Conservation (phyloP, 2,888 invertebrate genomes). For the Stictocephala bisonia region DNA sequence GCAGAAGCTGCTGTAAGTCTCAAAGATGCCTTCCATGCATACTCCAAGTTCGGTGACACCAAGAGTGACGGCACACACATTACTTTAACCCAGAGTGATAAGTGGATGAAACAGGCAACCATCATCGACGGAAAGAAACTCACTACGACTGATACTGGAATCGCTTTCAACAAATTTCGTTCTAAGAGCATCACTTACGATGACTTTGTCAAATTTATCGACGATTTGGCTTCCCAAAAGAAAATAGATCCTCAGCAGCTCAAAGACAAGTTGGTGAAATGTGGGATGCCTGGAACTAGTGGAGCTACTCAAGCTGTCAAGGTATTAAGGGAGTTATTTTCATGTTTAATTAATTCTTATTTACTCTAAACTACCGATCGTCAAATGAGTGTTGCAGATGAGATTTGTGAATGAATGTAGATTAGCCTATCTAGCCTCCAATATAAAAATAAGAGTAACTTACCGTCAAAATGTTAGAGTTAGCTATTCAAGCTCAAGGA, state of each 20-base stretch:
- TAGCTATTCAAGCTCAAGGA: too few species aligned
- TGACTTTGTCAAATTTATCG: slow-evolving; percentile 73
- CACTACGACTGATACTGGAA: background rate
- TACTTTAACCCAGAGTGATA: slow-evolving; percentile 7
- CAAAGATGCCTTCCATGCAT: slow-evolving; percentile 62
- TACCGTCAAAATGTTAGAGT: too few species aligned
- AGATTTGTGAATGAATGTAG: too few species aligned
- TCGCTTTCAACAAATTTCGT: slow-evolving; percentile 12
- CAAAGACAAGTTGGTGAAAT: slow-evolving; percentile 81
- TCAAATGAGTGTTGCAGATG: too few species aligned
- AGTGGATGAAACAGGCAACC: slow-evolving; percentile 12
- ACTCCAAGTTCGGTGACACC: slow-evolving; percentile 87
- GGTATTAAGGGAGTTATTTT: too few species aligned
- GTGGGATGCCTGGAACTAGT: slow-evolving; percentile 83
- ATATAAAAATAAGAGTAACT: too few species aligned
- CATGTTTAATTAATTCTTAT: too few species aligned
- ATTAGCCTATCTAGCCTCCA: too few species aligned
- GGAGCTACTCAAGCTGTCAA: background rate
- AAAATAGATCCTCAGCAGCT: slow-evolving; percentile 83
- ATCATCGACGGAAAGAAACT: slow-evolving; percentile 1
- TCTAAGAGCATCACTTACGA: background rate
- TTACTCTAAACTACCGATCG: too few species aligned
- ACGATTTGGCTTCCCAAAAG: slow-evolving; percentile 86
- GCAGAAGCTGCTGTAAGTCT: background rate
- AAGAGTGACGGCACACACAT: slow-evolving; percentile 77